Evolutionary conservation across 2,888 invertebrate species (phyloP).

Genomic region (Heteromurus nitidus): DNA sequence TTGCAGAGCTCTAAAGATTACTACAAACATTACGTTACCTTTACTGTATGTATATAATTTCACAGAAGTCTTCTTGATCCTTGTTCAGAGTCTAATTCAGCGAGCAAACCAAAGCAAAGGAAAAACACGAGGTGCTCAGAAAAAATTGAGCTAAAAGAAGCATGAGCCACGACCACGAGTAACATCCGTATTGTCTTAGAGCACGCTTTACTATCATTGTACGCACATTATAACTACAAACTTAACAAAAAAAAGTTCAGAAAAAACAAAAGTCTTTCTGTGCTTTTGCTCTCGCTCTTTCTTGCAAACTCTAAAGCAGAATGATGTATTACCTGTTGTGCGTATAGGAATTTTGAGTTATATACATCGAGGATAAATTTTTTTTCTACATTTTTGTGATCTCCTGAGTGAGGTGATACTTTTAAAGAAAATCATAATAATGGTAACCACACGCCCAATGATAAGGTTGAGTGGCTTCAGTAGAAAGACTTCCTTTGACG

Average conservation of each 20-base stretch:
- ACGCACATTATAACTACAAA: conserved; percentile 36
- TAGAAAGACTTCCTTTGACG: conserved; percentile 63
- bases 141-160: conserved; percentile 20
- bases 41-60: conserved; percentile 5
- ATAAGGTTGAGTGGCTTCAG: conserved; percentile 61
- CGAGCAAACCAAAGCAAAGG: conserved; percentile 9
- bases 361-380: conserved; percentile 24
- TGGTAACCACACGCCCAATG: conserved; percentile 62
- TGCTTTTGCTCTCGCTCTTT: conserved; percentile 10
- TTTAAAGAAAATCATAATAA: conserved; percentile 43
- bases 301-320: conserved; percentile 14
- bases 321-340: conserved; percentile 26
- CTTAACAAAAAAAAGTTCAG: conserved; percentile 8
- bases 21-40: conserved; percentile 15
- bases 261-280: background rate
- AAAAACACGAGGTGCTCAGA: conserved; percentile 29
- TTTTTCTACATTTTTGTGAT: conserved; percentile 40
- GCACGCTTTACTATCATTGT: conserved; percentile 20
- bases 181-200: conserved; percentile 55
- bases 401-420: conserved; percentile 52
- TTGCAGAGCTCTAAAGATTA: background rate
- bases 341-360: conserved; percentile 25
- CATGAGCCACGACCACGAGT: conserved; percentile 53
- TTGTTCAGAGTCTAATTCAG: conserved; percentile 39
- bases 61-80: conserved; percentile 20